Conservation (phyloP, 1,140 invertebrate species). For the Drosophila biarmipes region DNA sequence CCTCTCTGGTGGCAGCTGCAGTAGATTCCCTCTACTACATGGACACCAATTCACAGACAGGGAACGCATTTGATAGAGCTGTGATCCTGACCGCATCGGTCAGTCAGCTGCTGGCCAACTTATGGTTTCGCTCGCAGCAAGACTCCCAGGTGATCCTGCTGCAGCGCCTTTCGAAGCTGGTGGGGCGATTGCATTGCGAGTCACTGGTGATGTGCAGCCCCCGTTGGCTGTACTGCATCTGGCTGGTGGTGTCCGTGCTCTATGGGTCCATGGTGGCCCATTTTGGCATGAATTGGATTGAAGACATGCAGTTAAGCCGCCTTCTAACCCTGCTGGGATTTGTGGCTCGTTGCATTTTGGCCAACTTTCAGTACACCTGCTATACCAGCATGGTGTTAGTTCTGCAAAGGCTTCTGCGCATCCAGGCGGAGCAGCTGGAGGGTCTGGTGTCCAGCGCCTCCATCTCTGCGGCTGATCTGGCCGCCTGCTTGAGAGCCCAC, state of each 20-base stretch:
- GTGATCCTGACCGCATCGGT: constrained; percentile 33
- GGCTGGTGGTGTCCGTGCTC: constrained; percentile 6
- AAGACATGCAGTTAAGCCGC: background rate
- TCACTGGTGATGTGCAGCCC: background rate
- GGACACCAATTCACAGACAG: constrained; percentile 20
- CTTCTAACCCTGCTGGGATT: constrained; percentile 28
- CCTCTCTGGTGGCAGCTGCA: constrained; percentile 11
- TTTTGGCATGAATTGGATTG: constrained; percentile 15
- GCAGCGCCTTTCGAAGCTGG: constrained; percentile 12
- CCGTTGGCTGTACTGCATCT: constrained; percentile 23
- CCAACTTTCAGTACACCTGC: constrained; percentile 42
- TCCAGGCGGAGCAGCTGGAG: constrained; percentile 23
- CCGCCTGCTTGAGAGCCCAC: constrained; percentile 2
- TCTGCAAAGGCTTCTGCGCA: constrained; percentile 10
- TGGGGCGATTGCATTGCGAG: constrained; percentile 4
- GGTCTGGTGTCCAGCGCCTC: background rate
- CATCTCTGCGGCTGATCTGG: constrained; percentile 14
- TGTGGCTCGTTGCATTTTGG: constrained; percentile 18
- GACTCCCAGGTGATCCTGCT: constrained; percentile 24
- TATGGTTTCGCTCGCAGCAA: constrained; percentile 50
- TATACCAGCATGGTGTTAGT: constrained; percentile 38
- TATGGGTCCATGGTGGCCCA: background rate
- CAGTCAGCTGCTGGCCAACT: constrained; percentile 45
- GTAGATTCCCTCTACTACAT: constrained; percentile 35
- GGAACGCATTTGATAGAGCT: constrained; percentile 42